Evolutionary conservation across 2,797 vertebrate species (phyloP).

Genomic region (Myotis findleyi): DNA sequence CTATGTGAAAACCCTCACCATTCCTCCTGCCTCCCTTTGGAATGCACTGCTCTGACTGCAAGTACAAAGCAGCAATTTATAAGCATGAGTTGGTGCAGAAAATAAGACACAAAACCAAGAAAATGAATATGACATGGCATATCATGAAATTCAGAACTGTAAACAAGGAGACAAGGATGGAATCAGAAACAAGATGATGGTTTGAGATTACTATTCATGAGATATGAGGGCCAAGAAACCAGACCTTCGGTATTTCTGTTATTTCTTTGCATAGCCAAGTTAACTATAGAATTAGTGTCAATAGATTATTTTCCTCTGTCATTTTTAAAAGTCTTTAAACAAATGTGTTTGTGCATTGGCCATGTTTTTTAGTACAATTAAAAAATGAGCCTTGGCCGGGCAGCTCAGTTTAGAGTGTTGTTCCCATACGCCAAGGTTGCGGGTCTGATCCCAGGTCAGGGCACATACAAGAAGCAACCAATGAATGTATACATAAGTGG

Average conservation of each 20-base stretch:
- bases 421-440: background rate
- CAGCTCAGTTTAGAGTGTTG: background rate
- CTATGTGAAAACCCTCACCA: conserved; percentile 56
- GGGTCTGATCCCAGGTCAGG: background rate
- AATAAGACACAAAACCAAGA: conserved; percentile 52
- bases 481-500: background rate
- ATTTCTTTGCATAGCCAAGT: background rate
- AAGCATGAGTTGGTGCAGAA: conserved; percentile 59
- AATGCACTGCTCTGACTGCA: conserved; percentile 55
- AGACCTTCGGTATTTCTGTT: background rate
- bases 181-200: background rate
- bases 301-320: background rate
- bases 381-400: background rate
- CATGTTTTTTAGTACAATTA: background rate
- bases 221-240: background rate
- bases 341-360: background rate
- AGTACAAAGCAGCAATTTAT: conserved; percentile 71
- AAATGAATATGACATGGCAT: conserved; percentile 25
- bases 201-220: conserved; percentile 26
- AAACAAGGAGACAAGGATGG: background rate
- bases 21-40: conserved; percentile 55
- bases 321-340: background rate
- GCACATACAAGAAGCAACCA: background rate
- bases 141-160: background rate
- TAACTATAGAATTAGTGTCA: background rate